Evolutionary conservation across 2,888 invertebrate genomes (phyloP), one percentile per base, ranked within the genome.

Genomic region (Thalpophila matura): DNA sequence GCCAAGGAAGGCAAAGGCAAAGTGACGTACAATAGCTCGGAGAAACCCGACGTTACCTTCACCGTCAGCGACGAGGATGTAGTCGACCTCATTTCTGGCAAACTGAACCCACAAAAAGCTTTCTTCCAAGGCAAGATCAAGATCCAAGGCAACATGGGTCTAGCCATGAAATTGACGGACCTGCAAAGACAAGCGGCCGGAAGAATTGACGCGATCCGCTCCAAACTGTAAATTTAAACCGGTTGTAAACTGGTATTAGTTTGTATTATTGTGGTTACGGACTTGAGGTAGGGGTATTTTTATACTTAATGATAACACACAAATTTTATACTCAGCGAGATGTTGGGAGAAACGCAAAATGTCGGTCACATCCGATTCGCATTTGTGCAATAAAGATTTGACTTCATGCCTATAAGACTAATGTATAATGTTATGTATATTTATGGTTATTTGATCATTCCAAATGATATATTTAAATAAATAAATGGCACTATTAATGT

Each of bases 121-220:
- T 98, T 98, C 91, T 98, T 98, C 96, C 98, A 99, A 91, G 99
- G 99, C 14, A 99, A 99, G 92, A 96, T 98, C 59, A 99, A 99
- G 94, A 97, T 99, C 63, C 98, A 99, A 88, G 99, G 99, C 29
- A 99, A 99, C 89, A 98, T 99, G 97, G 99, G 98, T 0, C 93
- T 99, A 40, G 99, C 99, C 1, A 98, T 99, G 97, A 99, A 99
- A 89, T 93, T 99, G 60, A 97, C 97, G 18, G 98, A 98, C 74
- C 89, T 99, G 68, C 98, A 98, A 83, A 96, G 96, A 61, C 96
- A 96, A 5, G 97, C 98, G 0, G 96, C 97, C 3, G 95, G 96
- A 37, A 96, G 97, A 83, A 97, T 98, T 81, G 97, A 97, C 31
- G 92, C 96, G 20, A 94, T 98, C 56, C 96, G 97, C 55, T 95